phyloP scores from a whole-genome alignment of 2,888 invertebrate species.

The Proisotoma minuta region DNA sequence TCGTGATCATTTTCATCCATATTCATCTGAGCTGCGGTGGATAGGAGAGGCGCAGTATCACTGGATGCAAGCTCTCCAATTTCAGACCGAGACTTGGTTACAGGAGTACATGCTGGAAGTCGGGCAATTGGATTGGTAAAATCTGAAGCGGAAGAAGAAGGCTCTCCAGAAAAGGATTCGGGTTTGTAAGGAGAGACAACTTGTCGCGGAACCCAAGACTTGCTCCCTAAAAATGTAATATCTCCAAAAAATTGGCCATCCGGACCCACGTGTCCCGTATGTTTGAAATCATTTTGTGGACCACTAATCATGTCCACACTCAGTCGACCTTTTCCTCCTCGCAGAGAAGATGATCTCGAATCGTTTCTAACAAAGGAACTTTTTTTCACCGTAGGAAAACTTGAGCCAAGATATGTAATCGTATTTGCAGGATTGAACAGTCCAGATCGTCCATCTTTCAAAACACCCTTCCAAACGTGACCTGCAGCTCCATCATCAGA shows the following conservation, averaged over 20 bases:
- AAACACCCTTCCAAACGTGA: conserved; percentile 77
- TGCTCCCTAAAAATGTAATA: conserved; percentile 67
- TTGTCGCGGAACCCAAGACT: conserved; percentile 48
- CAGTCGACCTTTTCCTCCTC: conserved; percentile 63
- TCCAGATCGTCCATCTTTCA: conserved; percentile 85
- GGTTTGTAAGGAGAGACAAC: conserved; percentile 47
- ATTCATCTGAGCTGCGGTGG: conserved; percentile 38
- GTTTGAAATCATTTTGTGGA: conserved; percentile 94
- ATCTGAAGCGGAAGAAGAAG: conserved; percentile 18
- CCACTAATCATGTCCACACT: conserved; percentile 87
- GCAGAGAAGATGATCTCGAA: conserved; percentile 44
- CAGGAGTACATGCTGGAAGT: conserved; percentile 16
- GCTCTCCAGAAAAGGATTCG: conserved; percentile 20
- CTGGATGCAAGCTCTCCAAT: conserved; percentile 38
- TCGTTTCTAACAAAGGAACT: conserved; percentile 52
- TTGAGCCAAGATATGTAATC: conserved; percentile 78
- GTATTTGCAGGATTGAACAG: conserved; percentile 84
- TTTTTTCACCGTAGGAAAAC: conserved; percentile 61
- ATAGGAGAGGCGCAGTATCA: conserved; percentile 45
- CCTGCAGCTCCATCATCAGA: conserved; percentile 28
- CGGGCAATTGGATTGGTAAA: conserved; percentile 18
- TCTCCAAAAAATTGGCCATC: conserved; percentile 98
- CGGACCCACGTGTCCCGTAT: conserved; percentile 91
- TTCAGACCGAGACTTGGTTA: conserved; percentile 35
- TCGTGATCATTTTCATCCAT: conserved; percentile 58